A percentile compares a stretch with the other conserved stretches of the same genome.
Conservation (phyloP, 2,797 vertebrate species). For the Gymnopithys bicolor region DNA sequence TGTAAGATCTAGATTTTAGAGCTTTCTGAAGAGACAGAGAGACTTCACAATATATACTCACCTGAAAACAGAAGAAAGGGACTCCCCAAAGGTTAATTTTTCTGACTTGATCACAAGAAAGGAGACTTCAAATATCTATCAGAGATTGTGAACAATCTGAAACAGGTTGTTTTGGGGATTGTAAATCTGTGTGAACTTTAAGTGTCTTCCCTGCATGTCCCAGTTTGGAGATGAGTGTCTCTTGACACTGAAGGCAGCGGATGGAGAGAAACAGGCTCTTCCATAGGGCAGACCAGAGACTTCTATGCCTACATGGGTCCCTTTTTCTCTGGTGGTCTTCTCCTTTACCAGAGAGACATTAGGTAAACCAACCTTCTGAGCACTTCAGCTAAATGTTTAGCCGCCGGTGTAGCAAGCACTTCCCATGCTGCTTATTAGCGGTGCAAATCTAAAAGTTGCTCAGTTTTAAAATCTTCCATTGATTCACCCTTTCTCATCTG, state of each 20-base stretch:
- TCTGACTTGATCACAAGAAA: neutral
- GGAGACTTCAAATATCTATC: neutral
- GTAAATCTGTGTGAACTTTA: neutral
- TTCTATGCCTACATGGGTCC: neutral
- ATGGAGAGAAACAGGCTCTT: neutral
- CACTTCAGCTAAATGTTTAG: neutral
- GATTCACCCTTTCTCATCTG: neutral
- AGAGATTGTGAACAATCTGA: neutral
- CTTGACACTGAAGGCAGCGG: neutral
- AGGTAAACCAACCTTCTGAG: neutral
- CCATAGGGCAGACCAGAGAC: neutral
- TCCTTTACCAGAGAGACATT: neutral
- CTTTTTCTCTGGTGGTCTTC: neutral
- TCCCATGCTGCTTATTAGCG: neutral
- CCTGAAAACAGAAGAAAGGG: neutral
- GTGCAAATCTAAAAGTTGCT: neutral
- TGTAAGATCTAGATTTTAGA: neutral
- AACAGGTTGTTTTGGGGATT: neutral
- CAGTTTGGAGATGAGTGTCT: neutral
- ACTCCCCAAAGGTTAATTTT: neutral
- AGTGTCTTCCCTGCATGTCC: neutral
- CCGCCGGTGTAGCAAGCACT: fast-evolving
- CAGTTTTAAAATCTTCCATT: neutral
- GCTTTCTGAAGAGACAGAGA: neutral
- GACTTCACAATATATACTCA: neutral